Conservation (phyloP, 2,888 invertebrate species). For the Agrochola lychnidis region DNA sequence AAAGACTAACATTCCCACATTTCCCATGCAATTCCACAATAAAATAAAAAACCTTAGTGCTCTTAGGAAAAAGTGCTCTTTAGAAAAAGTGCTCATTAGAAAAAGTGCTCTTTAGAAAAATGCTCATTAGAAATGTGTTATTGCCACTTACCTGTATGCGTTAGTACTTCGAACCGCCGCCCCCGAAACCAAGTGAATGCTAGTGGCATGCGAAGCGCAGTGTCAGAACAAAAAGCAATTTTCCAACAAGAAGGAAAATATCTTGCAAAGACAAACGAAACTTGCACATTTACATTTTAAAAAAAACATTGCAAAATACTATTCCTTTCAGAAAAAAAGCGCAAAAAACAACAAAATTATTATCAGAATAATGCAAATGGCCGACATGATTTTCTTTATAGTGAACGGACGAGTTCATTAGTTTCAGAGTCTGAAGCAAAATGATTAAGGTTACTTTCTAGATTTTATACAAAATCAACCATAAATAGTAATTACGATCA, state of each 20-base stretch:
- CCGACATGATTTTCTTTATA: not conserved
- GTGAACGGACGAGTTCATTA: not conserved
- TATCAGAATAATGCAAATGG: not conserved
- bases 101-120: slow-evolving; percentile 26
- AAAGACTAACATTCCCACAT: slow-evolving; percentile 16
- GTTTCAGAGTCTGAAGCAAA: not conserved
- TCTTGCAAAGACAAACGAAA: slow-evolving; percentile 25
- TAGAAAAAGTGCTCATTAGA: not conserved
- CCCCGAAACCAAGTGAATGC: slow-evolving; percentile 78
- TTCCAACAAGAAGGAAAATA: slow-evolving; percentile 7
- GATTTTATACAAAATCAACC: not conserved
- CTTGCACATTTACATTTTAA: no score
- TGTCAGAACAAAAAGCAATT: slow-evolving; percentile 39
- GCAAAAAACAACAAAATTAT: not conserved
- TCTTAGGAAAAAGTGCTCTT: not conserved
- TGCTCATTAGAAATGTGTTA: slow-evolving; percentile 24
- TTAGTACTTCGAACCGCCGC: slow-evolving; percentile 71
- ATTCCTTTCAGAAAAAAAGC: not conserved
- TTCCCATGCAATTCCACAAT: slow-evolving; percentile 28
- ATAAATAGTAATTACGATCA: not conserved
- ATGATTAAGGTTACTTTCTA: no score
- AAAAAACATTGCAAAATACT: slow-evolving; percentile 17
- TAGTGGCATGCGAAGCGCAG: slow-evolving; percentile 64
- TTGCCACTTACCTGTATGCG: slow-evolving; percentile 68
- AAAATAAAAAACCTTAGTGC: not conserved